These are phyloP conservation scores for Perizoma flavofasciatum DNA, from an alignment of 2,888 invertebrate species.

Conservation along the genomic window DNA sequence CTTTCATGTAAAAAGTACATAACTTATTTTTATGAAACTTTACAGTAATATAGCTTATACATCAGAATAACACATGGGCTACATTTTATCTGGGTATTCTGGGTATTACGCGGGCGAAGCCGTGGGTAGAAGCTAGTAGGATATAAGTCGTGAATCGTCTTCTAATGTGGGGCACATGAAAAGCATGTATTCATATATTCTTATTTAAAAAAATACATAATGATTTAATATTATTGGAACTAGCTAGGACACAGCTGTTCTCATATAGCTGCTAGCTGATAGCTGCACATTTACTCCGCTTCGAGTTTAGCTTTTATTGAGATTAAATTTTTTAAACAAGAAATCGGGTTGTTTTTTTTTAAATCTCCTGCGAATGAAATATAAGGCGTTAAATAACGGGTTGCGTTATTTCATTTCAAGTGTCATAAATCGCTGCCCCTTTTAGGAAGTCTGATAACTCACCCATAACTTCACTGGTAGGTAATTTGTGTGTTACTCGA, in stretches of 20 bases:
- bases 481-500: conserved; percentile 19
- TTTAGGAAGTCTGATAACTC: conserved; percentile 38
- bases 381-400: conserved; percentile 35
- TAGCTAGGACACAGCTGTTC: background rate
- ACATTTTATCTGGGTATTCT: too few relatives aligned
- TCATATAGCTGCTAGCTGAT: background rate
- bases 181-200: too few relatives aligned
- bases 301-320: conserved; percentile 11
- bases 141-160: too few relatives aligned
- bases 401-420: conserved; percentile 42
- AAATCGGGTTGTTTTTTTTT: conserved; percentile 27
- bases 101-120: too few relatives aligned
- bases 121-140: too few relatives aligned
- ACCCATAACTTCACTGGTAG: conserved; percentile 35
- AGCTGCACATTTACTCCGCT: background rate
- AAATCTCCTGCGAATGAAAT: conserved; percentile 39
- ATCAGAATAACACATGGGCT: too few relatives aligned
- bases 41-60: too few relatives aligned
- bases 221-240: too few relatives aligned
- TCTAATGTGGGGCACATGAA: too few relatives aligned
- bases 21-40: too few relatives aligned
- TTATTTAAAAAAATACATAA: too few relatives aligned
- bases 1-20: too few relatives aligned
- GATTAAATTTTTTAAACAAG: conserved; percentile 22
- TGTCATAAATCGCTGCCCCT: conserved; percentile 44